These are phyloP conservation scores for Drosophila albomicans DNA, from an alignment of 1,140 invertebrate genomes.

Conservation along the genomic window DNA sequence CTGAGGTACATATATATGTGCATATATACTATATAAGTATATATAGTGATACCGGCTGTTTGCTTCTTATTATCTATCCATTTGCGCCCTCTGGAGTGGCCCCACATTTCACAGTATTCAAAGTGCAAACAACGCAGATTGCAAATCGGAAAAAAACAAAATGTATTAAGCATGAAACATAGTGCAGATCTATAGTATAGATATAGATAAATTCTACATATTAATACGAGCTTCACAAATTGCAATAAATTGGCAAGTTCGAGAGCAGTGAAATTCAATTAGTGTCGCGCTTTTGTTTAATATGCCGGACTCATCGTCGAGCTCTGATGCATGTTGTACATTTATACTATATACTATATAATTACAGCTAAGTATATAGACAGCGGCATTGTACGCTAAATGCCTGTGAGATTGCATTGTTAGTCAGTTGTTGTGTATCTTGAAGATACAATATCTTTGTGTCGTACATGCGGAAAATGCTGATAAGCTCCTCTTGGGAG, in stretches of 20 bases:
- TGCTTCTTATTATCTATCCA: conserved; percentile 51
- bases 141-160: conserved; percentile 24
- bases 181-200: conserved; percentile 29
- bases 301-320: conserved; percentile 20
- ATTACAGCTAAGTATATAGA: not conserved
- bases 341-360: conserved; percentile 13
- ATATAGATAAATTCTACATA: not conserved
- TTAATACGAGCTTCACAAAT: not conserved
- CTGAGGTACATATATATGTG: not conserved
- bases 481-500: conserved; percentile 32
- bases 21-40: not conserved
- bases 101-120: conserved; percentile 46
- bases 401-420: conserved; percentile 17
- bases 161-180: not conserved
- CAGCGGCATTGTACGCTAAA: conserved; percentile 1
- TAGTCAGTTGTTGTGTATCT: conserved; percentile 19
- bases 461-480: conserved; percentile 18
- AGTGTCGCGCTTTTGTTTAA: not conserved
- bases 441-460: conserved; percentile 3
- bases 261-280: not conserved
- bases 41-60: conserved; percentile 10
- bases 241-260: not conserved
- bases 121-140: conserved; percentile 65
- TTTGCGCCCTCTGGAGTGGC: conserved; percentile 45
- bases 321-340: not conserved